Base-by-base conservation (phyloP, 1,140 invertebrate genomes). In the Ericerus pela region DNA sequence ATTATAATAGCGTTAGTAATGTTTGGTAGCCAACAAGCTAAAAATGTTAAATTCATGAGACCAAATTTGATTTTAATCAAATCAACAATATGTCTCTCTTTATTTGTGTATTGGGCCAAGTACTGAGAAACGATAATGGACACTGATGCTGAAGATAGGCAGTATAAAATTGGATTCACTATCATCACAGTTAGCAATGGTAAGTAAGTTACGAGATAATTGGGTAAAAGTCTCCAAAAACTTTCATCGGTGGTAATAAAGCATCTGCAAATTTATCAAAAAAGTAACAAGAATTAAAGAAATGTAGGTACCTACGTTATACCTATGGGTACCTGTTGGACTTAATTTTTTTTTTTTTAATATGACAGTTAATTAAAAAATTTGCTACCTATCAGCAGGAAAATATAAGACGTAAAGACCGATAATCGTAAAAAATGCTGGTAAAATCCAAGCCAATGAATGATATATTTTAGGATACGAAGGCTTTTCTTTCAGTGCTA, bases 21-120 rank as follows among this genome's bases (percentile, higher is more conserved):
- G 70, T 88, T 88, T 11, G 85, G 84, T 36, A 83, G 58, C 85
- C 85, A 88, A 64, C 85, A 88, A 18, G 86, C 58, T 64, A 85
- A 87, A 68, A 86, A 88, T 2, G 80, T 82, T 1, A 80, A 62
- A 68, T 84, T 86, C 37, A 85, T 87, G 11, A 82, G 68, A 12
- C 76, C 77, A 69, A 88, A 88, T 69, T 55, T 58, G 4, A 56
- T 43, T 56, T 56, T 54, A 38, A 60, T 58, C 27, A 58, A 55
- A 61, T 84, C 78, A 6, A 87, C 73, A 20, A 88, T 70, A 55
- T 75, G 75, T 43, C 85, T 70, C 63, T 88, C 85, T 60, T 77
- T 76, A 22, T 76, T 76, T 1, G 83, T 84, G 56, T 60, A 60
- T 29, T 60, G 77, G 41, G 72, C 71, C 31, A 80, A 69, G 43